Evolutionary conservation across 2,113 vertebrate species (phyloP).

Genomic region (Penelope pileata): DNA sequence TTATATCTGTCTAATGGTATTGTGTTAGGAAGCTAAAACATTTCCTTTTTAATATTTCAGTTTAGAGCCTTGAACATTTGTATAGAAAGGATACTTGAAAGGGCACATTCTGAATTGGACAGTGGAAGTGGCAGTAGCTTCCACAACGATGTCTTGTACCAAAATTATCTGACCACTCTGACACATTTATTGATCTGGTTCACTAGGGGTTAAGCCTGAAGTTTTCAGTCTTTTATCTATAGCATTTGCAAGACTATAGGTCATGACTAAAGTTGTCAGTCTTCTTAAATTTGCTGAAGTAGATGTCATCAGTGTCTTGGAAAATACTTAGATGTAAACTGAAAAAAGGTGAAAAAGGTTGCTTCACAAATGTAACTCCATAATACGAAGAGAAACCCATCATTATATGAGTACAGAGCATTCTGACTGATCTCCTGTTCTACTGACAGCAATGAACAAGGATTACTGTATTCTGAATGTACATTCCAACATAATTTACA

Average conservation of each 20-base stretch:
- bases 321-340: neutral
- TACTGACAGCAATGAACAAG: neutral
- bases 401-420: neutral
- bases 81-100: neutral
- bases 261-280: neutral
- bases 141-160: neutral
- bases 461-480: neutral
- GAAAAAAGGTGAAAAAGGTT: neutral
- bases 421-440: neutral
- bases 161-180: neutral
- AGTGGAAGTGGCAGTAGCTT: neutral
- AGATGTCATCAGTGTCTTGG: neutral
- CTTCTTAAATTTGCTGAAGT: neutral
- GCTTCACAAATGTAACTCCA: neutral
- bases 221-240: neutral
- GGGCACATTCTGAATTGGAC: fast-evolving
- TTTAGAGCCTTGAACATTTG: neutral
- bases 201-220: neutral
- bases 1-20: neutral
- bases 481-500: neutral
- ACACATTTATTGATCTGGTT: neutral
- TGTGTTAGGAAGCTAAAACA: neutral
- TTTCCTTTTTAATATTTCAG: neutral
- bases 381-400: neutral
- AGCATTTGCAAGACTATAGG: neutral